Percentiles rank a stretch among this genome's conserved stretches.
phyloP scores from a whole-genome alignment of 1,140 invertebrate species.

The Trichonephila clavata region DNA sequence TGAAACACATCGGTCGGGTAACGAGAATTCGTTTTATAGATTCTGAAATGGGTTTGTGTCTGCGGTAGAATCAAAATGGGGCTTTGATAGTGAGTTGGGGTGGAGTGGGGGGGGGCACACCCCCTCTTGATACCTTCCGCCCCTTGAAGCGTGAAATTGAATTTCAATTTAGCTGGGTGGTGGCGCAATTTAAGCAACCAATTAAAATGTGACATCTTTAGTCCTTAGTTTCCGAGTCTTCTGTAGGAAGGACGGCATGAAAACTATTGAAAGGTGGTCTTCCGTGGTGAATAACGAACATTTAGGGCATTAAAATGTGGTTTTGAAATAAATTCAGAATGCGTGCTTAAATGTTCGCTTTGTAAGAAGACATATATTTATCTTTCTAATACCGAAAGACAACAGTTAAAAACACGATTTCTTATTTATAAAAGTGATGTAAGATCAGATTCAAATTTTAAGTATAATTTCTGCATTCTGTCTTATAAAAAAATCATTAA shows the following conservation, averaged over 20 bases:
- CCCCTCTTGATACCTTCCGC: neutral
- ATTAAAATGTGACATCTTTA: slow-evolving; percentile 41
- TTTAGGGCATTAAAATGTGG: neutral
- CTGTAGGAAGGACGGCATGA: neutral
- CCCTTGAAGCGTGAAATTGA: slow-evolving; percentile 19
- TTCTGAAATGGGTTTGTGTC: neutral
- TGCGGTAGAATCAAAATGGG: slow-evolving; percentile 18
- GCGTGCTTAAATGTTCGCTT: too few species aligned
- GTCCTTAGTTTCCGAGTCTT: neutral
- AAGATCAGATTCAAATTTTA: too few species aligned
- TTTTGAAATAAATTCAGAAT: too few species aligned
- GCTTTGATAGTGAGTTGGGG: neutral
- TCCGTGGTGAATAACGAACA: neutral
- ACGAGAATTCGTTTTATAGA: slow-evolving; percentile 37
- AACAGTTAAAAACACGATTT: too few species aligned
- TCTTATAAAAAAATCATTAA: too few species aligned
- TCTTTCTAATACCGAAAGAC: too few species aligned
- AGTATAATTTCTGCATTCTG: too few species aligned
- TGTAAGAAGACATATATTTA: too few species aligned
- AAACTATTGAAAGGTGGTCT: neutral
- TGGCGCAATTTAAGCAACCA: slow-evolving; percentile 22
- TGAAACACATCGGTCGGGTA: slow-evolving; percentile 10
- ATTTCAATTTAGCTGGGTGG: slow-evolving; percentile 32
- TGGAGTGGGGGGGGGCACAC: neutral
- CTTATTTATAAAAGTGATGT: too few species aligned